A percentile compares a stretch with the other conserved stretches of the same genome.
Conservation (phyloP, 2,113 vertebrate species). For the Grammomys surdaster region DNA sequence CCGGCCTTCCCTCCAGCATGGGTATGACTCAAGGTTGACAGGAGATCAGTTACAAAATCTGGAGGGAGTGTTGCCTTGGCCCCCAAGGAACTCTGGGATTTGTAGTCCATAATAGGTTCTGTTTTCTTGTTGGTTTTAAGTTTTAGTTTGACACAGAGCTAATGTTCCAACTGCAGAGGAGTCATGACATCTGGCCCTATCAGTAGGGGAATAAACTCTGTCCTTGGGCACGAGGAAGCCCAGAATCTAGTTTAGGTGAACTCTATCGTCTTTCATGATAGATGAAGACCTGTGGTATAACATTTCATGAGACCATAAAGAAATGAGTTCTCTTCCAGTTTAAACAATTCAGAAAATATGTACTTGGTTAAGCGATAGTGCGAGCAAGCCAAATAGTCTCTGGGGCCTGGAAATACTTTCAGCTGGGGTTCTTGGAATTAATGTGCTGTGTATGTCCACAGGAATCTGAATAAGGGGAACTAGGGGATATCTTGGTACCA, state of each 20-base stretch:
- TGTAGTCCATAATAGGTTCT: neutral
- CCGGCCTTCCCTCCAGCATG: rapidly evolving
- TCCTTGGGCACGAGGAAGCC: neutral
- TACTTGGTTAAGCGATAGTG: neutral
- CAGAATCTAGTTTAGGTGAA: neutral
- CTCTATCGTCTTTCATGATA: neutral
- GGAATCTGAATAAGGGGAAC: neutral
- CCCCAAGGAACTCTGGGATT: slow-evolving; percentile 2
- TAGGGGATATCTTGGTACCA: neutral
- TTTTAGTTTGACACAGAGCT: neutral
- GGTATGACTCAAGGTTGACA: no score
- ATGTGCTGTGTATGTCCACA: neutral
- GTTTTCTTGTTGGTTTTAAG: neutral
- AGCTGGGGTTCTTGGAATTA: neutral
- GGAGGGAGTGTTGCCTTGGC: neutral
- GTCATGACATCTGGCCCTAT: neutral
- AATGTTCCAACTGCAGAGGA: neutral
- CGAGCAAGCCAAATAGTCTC: neutral
- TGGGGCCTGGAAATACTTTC: neutral
- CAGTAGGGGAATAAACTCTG: neutral
- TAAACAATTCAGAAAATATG: neutral
- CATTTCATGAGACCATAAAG: neutral
- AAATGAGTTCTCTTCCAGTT: neutral
- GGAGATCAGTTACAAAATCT: neutral
- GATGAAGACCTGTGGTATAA: neutral